Evolutionary conservation across 1,140 invertebrate species (phyloP), one percentile per base, ranked within the genome.

Genomic region (Drosophila sp.): DNA sequence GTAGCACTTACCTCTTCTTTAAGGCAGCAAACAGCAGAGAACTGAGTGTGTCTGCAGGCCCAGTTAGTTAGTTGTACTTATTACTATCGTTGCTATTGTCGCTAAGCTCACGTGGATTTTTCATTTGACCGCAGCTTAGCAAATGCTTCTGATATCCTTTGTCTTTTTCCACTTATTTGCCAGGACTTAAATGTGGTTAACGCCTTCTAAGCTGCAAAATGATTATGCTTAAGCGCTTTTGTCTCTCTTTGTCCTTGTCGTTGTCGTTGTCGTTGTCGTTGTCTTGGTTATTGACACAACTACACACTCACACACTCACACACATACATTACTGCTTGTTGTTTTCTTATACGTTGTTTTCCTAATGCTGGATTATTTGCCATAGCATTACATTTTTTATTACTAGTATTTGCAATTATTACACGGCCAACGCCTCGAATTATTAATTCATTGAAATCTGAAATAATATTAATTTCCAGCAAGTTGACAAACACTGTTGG

Each of bases 181-280:
- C 58, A 41, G 21, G 63, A 64, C 82, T 78, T 76, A 78, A 63
- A 72, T 82, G 78, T 74, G 75, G 61, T 87, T 72, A 86, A 87
- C 76, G 82, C 82, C 75, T 87, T 38, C 72, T 79, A 78, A 82
- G 82, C 83, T 76, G 63, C 82, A 16, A 75, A 84, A 81, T 87
- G 82, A 86, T 87, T 76, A 87, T 78, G 66, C 58, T 66, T 70
- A 69, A 78, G 71, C 62, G 66, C 46, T 76, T 71, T 59, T 48
- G 40, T 61, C 32, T 58, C 27, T 61, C 27, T 32, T 4, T 16
- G 7, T 16, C 9, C 2, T 16, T 25, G 1, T 50, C n/a, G 51
- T 11, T 64, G 21, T 36, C 34, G 58, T 77, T 77, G 72, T 63
- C 61, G 51, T 11, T 64, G 21, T 36, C 34, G 58, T 77, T 77